Evolutionary conservation across 2,797 vertebrate species (phyloP), one percentile per base, ranked within the genome.

Genomic region (Crenichthys baileyi): DNA sequence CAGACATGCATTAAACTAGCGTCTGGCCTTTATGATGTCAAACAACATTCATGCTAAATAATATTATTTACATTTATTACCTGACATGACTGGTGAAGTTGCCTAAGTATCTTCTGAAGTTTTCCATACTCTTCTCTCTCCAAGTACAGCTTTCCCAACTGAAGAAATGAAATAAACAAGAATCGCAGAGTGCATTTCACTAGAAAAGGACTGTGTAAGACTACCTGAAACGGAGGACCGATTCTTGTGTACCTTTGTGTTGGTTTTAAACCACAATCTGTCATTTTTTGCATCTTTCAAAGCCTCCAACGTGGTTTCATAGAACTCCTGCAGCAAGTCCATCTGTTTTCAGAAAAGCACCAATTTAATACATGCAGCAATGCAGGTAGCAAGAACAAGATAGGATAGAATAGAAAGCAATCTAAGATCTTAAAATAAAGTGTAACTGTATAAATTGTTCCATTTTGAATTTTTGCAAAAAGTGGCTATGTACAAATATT

Each of bases 291-390:
- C 98, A 94, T 99, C 98, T 95, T 99, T 99, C 94, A 96, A 93
- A 78, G 98, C 98, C 89, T 99, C 98, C 94, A 99, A 90, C 56
- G 98, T 99, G 82, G 98, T 99, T 96, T 99, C 98, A 88, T 99
- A 99, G 94, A 99, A 99, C 95, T 99, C 98, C 93, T 99, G 98
- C 89, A 99, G 96, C 90, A 99, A 96, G 94, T 99, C 98, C 98
- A 99, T 99, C 98, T 99, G 93, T 48, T 61, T 76, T 77, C 16
- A 77, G 2, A 48, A 36, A n/a, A 1, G 61, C 5, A 56, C 1
- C 53, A 4, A 74, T 44, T 87, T 29, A 50, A 53, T 56, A 82
- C 26, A 72, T 1, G 1, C 2, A 12, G 13, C 44, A 41, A 11
- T 20, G 5, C 0, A 48, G 9, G 44, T 6, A 5, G 4, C 0